Evolutionary conservation across 2,888 invertebrate species (phyloP), one percentile per base, ranked within the genome.

Genomic region (Cheilosia vernalis): DNA sequence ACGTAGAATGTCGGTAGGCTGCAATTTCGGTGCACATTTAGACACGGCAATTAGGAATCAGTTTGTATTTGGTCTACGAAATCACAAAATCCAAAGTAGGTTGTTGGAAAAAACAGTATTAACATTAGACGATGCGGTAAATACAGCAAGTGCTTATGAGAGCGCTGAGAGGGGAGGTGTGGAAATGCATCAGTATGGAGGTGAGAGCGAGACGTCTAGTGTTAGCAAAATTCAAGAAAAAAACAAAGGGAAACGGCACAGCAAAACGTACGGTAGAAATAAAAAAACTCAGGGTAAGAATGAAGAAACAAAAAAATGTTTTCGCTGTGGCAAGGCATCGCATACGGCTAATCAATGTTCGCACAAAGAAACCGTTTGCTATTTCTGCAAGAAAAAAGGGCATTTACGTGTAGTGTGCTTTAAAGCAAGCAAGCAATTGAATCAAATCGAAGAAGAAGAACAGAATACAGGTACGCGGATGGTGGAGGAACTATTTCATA

Each of bases 121-220:
- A 60, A 78, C 19, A 40, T 33, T 78, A 10, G 77, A 77, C 0
- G 69, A 81, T 9, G 81, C 81, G 15, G 33, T 66, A 19, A 61
- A 15, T 13, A 70, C 76, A 56, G 87, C 66, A 47, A 70, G 37
- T 9, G 74, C 66, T 1, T 76, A 76, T 30, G 77, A 85, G 56
- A 49, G 74, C 27, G 82, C 82, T 40, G 79, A 87, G 58, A 86
- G 77, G 72, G 61, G 70, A 19, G 87, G 76, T 4, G 47, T 69
- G 10, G 78, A 87, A 61, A 40, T 87, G 21, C 87, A 82, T 1
- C 67, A 76, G 13, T 74, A 53, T 53, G 56, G 67, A 9, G 67
- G 55, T 47, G 30, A 56, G 33, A 56, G 67, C 15, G 17, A 55
- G 42, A 67, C 15, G 7, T 13, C 30, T 19, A 44, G 6, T 2